These are phyloP conservation scores for Vireo altiloquus DNA, from an alignment of 2,113 vertebrate genomes.

Conservation along the genomic window DNA sequence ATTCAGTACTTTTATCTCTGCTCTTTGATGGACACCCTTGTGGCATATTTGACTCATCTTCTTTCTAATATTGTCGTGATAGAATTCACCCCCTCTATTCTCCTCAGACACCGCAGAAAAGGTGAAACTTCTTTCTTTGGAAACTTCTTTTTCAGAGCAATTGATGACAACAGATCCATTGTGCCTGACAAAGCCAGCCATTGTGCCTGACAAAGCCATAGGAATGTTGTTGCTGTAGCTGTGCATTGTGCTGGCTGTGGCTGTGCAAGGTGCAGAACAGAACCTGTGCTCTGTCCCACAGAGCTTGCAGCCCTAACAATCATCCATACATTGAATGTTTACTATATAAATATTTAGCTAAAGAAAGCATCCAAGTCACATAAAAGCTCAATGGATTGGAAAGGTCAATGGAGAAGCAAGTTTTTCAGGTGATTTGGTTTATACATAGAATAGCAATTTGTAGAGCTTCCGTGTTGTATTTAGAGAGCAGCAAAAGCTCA, in stretches of 20 bases:
- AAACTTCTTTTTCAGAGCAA: not conserved
- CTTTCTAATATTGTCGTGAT: not conserved
- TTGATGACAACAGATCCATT: not conserved
- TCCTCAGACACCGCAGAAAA: not conserved
- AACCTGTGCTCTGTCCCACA: not conserved
- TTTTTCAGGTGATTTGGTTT: not conserved
- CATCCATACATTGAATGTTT: not conserved
- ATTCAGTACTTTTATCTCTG: slow-evolving; percentile 22
- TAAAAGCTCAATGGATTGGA: not conserved
- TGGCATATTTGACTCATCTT: slow-evolving; percentile 25
- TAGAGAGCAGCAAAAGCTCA: not conserved
- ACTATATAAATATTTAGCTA: slow-evolving; percentile 12
- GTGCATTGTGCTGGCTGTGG: not conserved
- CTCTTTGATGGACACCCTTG: slow-evolving; percentile 31
- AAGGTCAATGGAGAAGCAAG: slow-evolving; percentile 32
- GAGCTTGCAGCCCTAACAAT: not conserved
- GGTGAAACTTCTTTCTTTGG: slow-evolving; percentile 19
- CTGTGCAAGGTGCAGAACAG: not conserved
- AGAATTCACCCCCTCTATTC: slow-evolving; percentile 26
- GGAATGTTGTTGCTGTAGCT: not conserved
- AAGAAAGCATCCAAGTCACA: not conserved
- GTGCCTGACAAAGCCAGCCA: not conserved
- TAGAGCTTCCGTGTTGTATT: not conserved
- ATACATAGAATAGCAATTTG: not conserved
- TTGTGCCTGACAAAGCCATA: not conserved